Evolutionary conservation across 1,140 invertebrate genomes (phyloP).

Genomic region (Tribolium madens): DNA sequence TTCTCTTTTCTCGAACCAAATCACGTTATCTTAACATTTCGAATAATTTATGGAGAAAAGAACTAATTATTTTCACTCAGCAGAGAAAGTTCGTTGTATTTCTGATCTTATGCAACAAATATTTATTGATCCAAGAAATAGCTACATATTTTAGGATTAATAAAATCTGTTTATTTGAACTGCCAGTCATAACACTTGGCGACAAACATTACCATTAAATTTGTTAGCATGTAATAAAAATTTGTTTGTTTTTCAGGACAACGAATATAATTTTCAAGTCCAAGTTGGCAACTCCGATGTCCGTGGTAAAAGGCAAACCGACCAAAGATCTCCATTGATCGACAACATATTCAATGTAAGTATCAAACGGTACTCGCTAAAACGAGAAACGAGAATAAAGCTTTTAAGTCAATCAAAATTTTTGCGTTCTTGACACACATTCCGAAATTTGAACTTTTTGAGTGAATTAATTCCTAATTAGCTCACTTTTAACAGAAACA

Average conservation of each 20-base stretch:
- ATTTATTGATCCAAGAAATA: neutral
- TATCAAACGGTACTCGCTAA: constrained; percentile 37
- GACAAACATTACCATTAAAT: neutral
- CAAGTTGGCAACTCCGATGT: constrained; percentile 43
- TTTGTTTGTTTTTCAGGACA: constrained; percentile 46
- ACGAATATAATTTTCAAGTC: constrained; percentile 53
- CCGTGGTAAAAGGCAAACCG: constrained; percentile 55
- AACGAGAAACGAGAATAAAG: constrained; percentile 4
- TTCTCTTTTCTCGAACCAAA: neutral
- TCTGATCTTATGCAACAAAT: neutral
- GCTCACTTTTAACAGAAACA: constrained; percentile 48
- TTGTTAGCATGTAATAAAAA: neutral
- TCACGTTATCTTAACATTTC: neutral
- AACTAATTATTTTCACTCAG: neutral
- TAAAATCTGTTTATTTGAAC: neutral
- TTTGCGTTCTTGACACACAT: neutral
- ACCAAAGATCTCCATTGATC: constrained; percentile 58
- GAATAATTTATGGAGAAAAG: neutral
- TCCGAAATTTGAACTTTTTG: neutral
- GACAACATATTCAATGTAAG: constrained; percentile 63
- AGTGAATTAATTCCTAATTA: constrained; percentile 16
- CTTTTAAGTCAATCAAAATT: neutral
- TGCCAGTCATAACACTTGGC: neutral
- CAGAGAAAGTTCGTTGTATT: neutral
- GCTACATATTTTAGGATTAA: neutral